phyloP scores from a whole-genome alignment of 2,888 invertebrate genomes.

The Heliconius hortense region DNA sequence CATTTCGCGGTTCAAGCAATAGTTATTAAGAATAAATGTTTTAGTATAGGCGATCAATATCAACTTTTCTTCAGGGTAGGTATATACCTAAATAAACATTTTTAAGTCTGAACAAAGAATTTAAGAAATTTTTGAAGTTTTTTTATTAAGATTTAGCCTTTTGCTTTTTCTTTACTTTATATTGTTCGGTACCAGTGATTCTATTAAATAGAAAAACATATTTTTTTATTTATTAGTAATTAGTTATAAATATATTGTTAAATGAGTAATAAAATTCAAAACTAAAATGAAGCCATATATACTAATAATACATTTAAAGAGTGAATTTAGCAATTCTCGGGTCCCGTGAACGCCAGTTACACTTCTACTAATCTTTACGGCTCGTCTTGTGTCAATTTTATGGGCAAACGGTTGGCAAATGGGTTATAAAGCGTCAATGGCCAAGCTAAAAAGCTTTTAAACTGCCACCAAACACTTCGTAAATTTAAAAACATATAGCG shows the following conservation, averaged over 20 bases:
- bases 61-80: background rate
- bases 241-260: background rate
- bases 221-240: background rate
- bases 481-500: constrained; percentile 27
- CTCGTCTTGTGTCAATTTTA: constrained; percentile 65
- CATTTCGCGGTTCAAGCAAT: background rate
- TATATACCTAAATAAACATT: background rate
- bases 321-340: constrained; percentile 18
- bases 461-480: constrained; percentile 52
- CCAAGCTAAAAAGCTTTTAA: constrained; percentile 58
- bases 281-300: constrained; percentile 15
- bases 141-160: background rate
- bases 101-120: too few species aligned
- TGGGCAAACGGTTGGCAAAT: constrained; percentile 64
- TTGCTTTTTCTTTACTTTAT: background rate
- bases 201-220: background rate
- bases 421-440: constrained; percentile 54
- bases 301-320: constrained; percentile 11
- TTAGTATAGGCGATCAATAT: background rate
- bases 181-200: background rate
- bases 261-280: background rate
- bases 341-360: constrained; percentile 43
- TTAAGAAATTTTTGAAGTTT: too few species aligned
- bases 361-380: constrained; percentile 61
- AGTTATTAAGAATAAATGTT: background rate